Conservation (phyloP, 2,797 vertebrate species). For the Thalassophryne amazonica region DNA sequence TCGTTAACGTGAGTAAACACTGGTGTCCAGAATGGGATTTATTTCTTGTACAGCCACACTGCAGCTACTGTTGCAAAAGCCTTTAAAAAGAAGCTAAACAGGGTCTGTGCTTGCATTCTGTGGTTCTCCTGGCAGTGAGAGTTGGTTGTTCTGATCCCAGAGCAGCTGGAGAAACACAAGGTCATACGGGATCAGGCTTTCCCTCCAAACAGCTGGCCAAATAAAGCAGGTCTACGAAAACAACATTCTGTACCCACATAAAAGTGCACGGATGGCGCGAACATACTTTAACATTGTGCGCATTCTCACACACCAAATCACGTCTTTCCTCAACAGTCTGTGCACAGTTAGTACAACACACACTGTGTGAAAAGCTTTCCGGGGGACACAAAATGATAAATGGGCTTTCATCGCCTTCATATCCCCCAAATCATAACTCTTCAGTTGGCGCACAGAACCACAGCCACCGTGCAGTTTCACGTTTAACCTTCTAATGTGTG, state of each 20-base stretch:
- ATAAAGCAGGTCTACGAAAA: conserved; percentile 51
- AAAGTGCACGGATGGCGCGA: conserved; percentile 20
- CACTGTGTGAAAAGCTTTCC: conserved; percentile 33
- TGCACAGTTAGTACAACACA: background rate
- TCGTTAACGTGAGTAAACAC: no score
- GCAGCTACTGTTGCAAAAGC: conserved; percentile 9
- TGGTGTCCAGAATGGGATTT: conserved; percentile 7
- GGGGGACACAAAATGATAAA: conserved; percentile 34
- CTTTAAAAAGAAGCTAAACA: conserved; percentile 17
- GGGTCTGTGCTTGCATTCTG: conserved; percentile 10
- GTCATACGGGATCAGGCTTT: conserved; percentile 75
- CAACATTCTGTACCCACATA: background rate
- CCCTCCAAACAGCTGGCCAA: conserved; percentile 80
- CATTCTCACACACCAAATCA: background rate
- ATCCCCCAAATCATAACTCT: conserved; percentile 6
- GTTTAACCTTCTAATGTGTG: no score
- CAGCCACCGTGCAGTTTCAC: background rate
- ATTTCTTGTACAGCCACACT: background rate
- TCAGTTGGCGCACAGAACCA: conserved; percentile 16
- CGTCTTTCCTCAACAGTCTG: conserved; percentile 17
- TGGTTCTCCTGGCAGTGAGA: conserved; percentile 42
- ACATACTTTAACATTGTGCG: background rate
- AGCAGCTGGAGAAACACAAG: conserved; percentile 80
- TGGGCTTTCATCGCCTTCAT: conserved; percentile 25
- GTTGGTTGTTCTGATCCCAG: conserved; percentile 68